Conservation (phyloP, 2,888 invertebrate genomes). For the Ormyrus nitidulus region DNA sequence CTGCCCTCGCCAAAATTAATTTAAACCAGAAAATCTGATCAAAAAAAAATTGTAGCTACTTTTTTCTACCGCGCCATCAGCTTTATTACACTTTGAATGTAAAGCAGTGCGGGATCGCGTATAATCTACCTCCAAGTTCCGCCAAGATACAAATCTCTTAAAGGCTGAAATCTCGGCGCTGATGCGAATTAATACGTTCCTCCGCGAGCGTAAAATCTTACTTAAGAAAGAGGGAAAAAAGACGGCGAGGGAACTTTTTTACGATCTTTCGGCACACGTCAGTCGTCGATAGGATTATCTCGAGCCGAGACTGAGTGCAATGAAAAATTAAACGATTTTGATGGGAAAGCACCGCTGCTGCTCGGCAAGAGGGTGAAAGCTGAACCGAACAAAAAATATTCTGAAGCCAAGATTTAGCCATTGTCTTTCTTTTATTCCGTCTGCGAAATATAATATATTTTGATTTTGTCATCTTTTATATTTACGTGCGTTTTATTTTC, state of each 20-base stretch:
- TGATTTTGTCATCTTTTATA: too few relatives aligned
- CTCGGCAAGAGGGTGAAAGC: slow-evolving; percentile 39
- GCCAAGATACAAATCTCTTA: background rate
- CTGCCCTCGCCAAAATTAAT: too few relatives aligned
- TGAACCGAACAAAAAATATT: slow-evolving; percentile 1
- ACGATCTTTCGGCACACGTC: slow-evolving; percentile 18
- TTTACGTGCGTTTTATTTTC: too few relatives aligned
- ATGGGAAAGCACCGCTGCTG: slow-evolving; percentile 59
- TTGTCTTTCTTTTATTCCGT: too few relatives aligned
- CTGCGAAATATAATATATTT: too few relatives aligned
- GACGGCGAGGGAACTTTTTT: background rate
- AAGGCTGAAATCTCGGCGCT: background rate
- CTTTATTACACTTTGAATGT: too few relatives aligned
- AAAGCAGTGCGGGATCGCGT: too few relatives aligned
- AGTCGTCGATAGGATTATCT: slow-evolving; percentile 38
- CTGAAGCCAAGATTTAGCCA: too few relatives aligned
- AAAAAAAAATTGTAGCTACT: too few relatives aligned
- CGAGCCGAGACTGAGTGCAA: slow-evolving; percentile 21
- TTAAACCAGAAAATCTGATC: too few relatives aligned
- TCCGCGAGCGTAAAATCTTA: slow-evolving; percentile 17
- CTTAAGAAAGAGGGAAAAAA: slow-evolving; percentile 14
- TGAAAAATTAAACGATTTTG: slow-evolving; percentile 63
- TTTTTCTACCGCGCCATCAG: too few relatives aligned
- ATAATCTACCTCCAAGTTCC: background rate
- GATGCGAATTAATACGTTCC: background rate